phyloP scores from a whole-genome alignment of 2,888 invertebrate species.

The Hypomecis atomaria region DNA sequence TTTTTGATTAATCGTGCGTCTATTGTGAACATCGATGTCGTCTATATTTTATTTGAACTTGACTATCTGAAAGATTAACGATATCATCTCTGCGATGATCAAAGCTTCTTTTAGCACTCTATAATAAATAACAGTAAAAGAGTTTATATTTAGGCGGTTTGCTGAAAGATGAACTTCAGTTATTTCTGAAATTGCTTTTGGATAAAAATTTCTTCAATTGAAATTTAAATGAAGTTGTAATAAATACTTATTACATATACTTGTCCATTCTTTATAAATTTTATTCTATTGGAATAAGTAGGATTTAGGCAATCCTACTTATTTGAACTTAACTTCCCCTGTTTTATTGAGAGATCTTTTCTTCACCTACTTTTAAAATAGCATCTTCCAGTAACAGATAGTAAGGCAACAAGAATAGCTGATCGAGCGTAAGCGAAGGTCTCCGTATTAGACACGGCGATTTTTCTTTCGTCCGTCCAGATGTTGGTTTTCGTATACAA shows the following conservation, averaged over 20 bases:
- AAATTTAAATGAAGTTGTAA: background rate
- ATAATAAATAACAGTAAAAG: background rate
- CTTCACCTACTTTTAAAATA: background rate
- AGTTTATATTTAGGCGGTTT: slow-evolving; percentile 1
- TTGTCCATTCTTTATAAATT: no score
- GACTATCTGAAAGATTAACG: slow-evolving; percentile 14
- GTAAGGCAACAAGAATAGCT: slow-evolving; percentile 16
- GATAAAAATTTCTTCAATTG: no score
- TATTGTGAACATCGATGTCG: slow-evolving; percentile 44
- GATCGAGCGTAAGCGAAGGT: no score
- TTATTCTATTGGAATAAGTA: background rate
- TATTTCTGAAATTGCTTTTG: no score
- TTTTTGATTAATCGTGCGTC: slow-evolving; percentile 45
- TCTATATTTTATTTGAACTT: slow-evolving; percentile 38
- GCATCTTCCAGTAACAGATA: slow-evolving; percentile 14
- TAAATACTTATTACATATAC: background rate
- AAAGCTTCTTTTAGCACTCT: background rate
- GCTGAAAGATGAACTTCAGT: background rate
- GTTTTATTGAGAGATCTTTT: background rate
- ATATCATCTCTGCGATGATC: background rate
- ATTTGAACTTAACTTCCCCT: slow-evolving; percentile 12
- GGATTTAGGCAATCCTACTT: background rate
- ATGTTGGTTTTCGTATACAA: no score
- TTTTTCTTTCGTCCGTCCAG: no score
- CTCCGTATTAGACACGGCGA: no score